phyloP scores from a whole-genome alignment of 1,140 invertebrate species.

The Dendroctonus ponderosae region DNA sequence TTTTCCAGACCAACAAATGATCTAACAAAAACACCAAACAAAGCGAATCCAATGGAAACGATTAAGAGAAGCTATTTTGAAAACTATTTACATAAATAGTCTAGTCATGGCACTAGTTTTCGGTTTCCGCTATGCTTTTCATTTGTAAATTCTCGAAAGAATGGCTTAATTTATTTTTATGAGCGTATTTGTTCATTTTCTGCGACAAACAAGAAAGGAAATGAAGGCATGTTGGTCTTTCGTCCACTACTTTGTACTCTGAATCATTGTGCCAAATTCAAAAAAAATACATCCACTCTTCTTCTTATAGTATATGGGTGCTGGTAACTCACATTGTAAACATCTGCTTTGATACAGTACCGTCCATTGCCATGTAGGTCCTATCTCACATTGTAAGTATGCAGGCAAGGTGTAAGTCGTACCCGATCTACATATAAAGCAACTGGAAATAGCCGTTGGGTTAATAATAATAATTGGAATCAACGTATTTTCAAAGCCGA shows the following conservation, averaged over 20 bases:
- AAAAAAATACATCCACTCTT: too few relatives aligned
- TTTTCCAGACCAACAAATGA: background rate
- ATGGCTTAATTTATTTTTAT: background rate
- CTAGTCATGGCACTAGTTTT: constrained; percentile 19
- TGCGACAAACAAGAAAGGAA: background rate
- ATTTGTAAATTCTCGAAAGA: background rate
- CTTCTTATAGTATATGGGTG: too few relatives aligned
- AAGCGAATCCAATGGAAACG: constrained; percentile 23
- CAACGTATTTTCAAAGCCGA: constrained; percentile 24
- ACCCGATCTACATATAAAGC: constrained; percentile 10
- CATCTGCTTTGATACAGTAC: too few relatives aligned
- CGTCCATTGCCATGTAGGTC: constrained; percentile 13
- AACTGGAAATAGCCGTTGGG: constrained; percentile 8
- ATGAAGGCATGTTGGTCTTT: too few relatives aligned
- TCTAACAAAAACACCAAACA: background rate
- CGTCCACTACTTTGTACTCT: too few relatives aligned
- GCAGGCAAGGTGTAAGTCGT: background rate
- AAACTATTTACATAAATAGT: constrained; percentile 31
- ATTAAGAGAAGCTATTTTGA: constrained; percentile 21
- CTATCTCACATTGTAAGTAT: constrained; percentile 15
- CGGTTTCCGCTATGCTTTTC: constrained; percentile 12
- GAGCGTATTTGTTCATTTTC: background rate
- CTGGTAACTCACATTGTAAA: too few relatives aligned
- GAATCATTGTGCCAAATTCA: too few relatives aligned
- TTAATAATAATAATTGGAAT: constrained; percentile 16